Evolutionary conservation across 2,888 invertebrate genomes (phyloP).

Genomic region (Pollenia angustigena): DNA sequence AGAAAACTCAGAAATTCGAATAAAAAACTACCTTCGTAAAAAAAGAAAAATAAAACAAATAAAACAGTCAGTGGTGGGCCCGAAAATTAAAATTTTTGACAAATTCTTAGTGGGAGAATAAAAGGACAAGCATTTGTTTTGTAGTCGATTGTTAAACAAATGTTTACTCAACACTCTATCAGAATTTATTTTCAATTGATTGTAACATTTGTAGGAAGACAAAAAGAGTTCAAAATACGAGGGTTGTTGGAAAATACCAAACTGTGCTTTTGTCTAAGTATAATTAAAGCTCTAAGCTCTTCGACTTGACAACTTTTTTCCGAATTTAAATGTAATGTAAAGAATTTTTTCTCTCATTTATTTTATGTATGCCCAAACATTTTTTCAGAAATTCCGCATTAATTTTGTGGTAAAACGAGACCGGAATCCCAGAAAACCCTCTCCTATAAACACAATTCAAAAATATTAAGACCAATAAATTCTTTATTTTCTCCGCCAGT

Average conservation of each 20-base stretch:
- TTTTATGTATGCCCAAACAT: no score
- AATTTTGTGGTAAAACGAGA: no score
- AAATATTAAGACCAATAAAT: no score
- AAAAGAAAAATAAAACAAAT: constrained; percentile 39
- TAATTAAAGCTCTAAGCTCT: no score
- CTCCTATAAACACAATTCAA: no score
- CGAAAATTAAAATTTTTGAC: constrained; percentile 24
- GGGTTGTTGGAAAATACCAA: neutral
- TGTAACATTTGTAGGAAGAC: neutral
- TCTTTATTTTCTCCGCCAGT: no score
- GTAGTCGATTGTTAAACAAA: constrained; percentile 8
- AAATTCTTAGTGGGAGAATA: constrained; percentile 56
- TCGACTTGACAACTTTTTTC: no score
- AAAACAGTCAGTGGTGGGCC: constrained; percentile 52
- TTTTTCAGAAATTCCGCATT: no score
- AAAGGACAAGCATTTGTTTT: constrained; percentile 13
- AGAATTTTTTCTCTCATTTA: no score
- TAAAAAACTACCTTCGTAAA: neutral
- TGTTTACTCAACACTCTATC: neutral
- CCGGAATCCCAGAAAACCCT: no score
- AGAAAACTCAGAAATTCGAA: constrained; percentile 5
- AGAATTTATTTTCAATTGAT: neutral
- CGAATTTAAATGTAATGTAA: no score
- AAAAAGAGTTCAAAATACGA: constrained; percentile 5
- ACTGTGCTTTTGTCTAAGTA: no score